Conservation (phyloP, 2,888 invertebrate genomes). For the Teleiodes luculella region DNA sequence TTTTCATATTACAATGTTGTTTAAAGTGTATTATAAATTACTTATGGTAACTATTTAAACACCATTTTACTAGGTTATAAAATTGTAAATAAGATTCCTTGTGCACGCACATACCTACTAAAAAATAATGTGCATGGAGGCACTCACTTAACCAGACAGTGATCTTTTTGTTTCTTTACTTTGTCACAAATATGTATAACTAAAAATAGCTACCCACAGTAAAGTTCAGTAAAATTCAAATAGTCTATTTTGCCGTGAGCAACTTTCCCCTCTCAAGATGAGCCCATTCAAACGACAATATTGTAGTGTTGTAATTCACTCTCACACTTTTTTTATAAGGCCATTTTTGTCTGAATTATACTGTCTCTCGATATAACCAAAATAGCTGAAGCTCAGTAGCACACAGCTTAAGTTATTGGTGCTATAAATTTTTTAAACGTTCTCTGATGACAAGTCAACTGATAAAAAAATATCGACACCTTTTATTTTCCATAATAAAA, state of each 20-base stretch:
- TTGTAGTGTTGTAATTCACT: not conserved
- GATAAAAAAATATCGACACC: slow-evolving; percentile 30
- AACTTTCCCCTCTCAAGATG: not conserved
- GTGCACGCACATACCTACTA: slow-evolving; percentile 13
- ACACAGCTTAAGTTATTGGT: slow-evolving; percentile 24
- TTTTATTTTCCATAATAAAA: slow-evolving; percentile 22
- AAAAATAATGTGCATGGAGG: slow-evolving; percentile 15
- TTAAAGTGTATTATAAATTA: slow-evolving; percentile 39
- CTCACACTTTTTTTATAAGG: not conserved
- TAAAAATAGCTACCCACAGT: not conserved
- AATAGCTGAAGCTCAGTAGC: slow-evolving; percentile 15
- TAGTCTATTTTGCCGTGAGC: not conserved
- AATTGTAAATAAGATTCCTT: slow-evolving; percentile 36
- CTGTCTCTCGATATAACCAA: not conserved
- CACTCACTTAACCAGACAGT: slow-evolving; percentile 24
- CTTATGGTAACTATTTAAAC: slow-evolving; percentile 46
- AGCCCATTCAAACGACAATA: not conserved
- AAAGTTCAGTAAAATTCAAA: not conserved
- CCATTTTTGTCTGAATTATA: not conserved
- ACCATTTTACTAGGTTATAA: slow-evolving; percentile 50
- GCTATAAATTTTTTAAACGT: slow-evolving; percentile 35
- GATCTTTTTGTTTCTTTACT: slow-evolving; percentile 37
- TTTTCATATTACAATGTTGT: slow-evolving; percentile 16
- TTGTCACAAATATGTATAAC: slow-evolving; percentile 12
- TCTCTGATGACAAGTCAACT: slow-evolving; percentile 29